Evolutionary conservation across 2,113 vertebrate species (phyloP).

Genomic region (Poecile atricapillus): DNA sequence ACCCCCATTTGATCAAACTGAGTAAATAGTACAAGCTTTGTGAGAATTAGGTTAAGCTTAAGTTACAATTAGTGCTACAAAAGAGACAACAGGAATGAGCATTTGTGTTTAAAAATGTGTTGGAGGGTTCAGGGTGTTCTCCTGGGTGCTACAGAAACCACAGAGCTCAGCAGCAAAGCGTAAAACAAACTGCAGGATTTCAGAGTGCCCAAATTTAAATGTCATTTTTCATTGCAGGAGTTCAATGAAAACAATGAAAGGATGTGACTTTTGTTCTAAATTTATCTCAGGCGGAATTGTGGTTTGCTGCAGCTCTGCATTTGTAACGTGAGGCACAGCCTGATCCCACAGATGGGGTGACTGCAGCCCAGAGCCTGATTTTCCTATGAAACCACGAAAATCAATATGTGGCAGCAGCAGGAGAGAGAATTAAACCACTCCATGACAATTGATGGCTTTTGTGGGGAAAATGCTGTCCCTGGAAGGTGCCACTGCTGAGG

Average conservation of each 20-base stretch:
- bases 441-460: background rate
- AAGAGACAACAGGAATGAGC: background rate
- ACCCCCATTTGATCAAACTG: background rate
- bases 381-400: background rate
- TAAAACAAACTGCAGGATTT: background rate
- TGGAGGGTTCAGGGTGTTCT: background rate
- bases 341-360: background rate
- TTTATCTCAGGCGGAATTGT: conserved; percentile 21
- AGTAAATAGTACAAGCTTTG: background rate
- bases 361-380: background rate
- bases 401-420: background rate
- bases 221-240: conserved; percentile 30
- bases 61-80: background rate
- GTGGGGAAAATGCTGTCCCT: background rate
- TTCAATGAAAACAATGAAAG: conserved; percentile 59
- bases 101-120: background rate
- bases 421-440: background rate
- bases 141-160: background rate
- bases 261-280: conserved; percentile 63
- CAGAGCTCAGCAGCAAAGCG: background rate
- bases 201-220: conserved; percentile 14
- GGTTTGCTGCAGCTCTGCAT: conserved; percentile 24
- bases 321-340: background rate
- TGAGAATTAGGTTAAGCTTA: background rate
- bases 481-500: background rate